Percentiles rank a stretch among this genome's conserved stretches.
Conservation (phyloP, 2,797 vertebrate species). For the Malurus leucopterus region DNA sequence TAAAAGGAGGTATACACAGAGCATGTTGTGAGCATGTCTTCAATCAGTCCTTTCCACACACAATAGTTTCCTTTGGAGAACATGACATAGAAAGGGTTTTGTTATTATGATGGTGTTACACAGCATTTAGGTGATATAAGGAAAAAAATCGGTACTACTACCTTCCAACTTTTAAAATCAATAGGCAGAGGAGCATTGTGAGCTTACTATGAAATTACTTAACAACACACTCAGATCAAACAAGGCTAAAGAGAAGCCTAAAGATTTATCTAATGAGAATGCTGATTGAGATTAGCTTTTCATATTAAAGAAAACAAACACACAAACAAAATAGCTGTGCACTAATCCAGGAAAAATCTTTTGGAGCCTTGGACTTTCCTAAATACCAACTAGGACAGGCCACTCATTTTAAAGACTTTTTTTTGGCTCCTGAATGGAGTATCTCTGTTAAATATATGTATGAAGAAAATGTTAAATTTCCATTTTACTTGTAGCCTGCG, state of each 20-base stretch:
- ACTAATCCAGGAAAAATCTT: neutral
- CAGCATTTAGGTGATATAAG: neutral
- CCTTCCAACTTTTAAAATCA: neutral
- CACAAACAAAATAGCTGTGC: neutral
- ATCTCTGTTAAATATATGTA: neutral
- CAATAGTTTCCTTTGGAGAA: neutral
- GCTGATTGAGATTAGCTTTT: neutral
- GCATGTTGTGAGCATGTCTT: fast-evolving
- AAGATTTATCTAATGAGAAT: neutral
- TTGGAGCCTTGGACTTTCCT: neutral
- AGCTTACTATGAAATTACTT: neutral
- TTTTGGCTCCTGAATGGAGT: neutral
- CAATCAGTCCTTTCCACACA: neutral
- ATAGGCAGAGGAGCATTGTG: neutral
- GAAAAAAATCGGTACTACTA: neutral
- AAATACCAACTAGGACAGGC: neutral
- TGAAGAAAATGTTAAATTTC: neutral
- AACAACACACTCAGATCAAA: neutral
- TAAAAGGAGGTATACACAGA: no score
- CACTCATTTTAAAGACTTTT: neutral
- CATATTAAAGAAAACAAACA: neutral
- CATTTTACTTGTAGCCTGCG: neutral
- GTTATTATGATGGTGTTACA: neutral
- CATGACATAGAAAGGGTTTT: neutral
- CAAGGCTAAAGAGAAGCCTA: neutral